A percentile compares a stretch with the other conserved stretches of the same genome.
These are phyloP conservation scores for Cactoblastis cactorum DNA, from an alignment of 2,888 invertebrate genomes.

Conservation along the genomic window DNA sequence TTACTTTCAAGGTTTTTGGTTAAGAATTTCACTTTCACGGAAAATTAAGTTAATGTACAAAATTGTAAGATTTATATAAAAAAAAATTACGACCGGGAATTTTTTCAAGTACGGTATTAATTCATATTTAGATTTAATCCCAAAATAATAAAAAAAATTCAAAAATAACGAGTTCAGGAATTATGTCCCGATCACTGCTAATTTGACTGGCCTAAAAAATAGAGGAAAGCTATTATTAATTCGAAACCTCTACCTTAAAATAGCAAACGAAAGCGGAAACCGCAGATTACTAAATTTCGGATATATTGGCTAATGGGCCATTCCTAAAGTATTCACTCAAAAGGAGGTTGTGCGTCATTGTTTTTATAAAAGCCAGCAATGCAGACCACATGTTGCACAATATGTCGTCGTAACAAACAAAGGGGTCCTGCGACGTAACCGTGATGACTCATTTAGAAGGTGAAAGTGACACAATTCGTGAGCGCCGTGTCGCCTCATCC, in stretches of 20 bases:
- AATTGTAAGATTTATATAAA: too few relatives aligned
- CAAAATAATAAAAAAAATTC: too few relatives aligned
- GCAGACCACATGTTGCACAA: conserved; percentile 60
- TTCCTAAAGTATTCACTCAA: conserved; percentile 10
- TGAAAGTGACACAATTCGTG: conserved; percentile 66
- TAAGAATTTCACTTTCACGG: too few relatives aligned
- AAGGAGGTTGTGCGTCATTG: conserved; percentile 33
- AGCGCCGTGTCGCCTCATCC: conserved; percentile 19
- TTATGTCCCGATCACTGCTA: not conserved
- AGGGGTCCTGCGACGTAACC: conserved; percentile 64
- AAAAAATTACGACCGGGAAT: too few relatives aligned
- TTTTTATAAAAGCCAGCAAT: conserved; percentile 43
- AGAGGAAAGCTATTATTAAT: too few relatives aligned
- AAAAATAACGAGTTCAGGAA: too few relatives aligned
- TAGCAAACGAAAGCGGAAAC: not conserved
- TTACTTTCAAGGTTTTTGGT: too few relatives aligned
- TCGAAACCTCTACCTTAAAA: not conserved
- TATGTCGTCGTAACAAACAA: conserved; percentile 41
- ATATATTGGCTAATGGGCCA: not conserved
- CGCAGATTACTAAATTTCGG: not conserved
- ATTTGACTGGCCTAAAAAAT: too few relatives aligned
- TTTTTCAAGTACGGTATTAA: too few relatives aligned
- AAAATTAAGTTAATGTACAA: too few relatives aligned
- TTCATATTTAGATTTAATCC: too few relatives aligned
- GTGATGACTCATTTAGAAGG: conserved; percentile 62